Base-by-base conservation (phyloP, 2,113 vertebrate species). In the Anser brachyrhynchus region DNA sequence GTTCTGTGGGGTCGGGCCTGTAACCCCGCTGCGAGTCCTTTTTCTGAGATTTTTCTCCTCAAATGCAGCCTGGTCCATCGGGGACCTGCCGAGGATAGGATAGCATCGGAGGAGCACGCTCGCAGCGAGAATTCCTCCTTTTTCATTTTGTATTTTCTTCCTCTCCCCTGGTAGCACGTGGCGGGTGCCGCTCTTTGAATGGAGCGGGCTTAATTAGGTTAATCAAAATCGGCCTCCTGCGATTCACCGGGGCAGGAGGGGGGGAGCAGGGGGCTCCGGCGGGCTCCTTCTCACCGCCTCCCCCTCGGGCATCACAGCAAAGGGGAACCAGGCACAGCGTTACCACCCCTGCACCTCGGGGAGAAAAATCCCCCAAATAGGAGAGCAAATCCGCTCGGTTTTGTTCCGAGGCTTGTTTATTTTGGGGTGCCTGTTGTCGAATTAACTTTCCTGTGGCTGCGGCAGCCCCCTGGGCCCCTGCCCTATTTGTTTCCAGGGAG, bases 161-260 rank as follows among this genome's bases (percentile, higher is more conserved):
- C 37, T 75, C 43, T 94, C 76, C 54, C 78, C 15, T 79, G 86
- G 90, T 91, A 96, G 44, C 75, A 21, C 92, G 94, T 83, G 93
- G 86, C 43, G 74, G 51, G 86, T 84, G 75, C 43, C 43, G 43
- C 66, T 87, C 72, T 95, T 94, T 88, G 95, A 83, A 79, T 0
- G 28, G 86, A 95, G 72, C 77, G 71, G 59, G 84, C 65, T 89
- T 95, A 88, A 92, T 94, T 94, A 93, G 84, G 95, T 95, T 95
- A 91, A 97, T 95, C 87, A 93, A 89, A 96, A 89, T 57, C 90
- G 87, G 80, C 79, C 89, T 97, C 70, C 39, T 91, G 90, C 72
- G 86, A 62, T 89, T 54, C 89, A 88, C 91, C 14, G 51, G 84
- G 76, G 92, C 49, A 77, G 70, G 88, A 95, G 90, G 75, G 80